Evolutionary conservation across 2,113 vertebrate genomes (phyloP).

Genomic region (Catharus fuscescens): DNA sequence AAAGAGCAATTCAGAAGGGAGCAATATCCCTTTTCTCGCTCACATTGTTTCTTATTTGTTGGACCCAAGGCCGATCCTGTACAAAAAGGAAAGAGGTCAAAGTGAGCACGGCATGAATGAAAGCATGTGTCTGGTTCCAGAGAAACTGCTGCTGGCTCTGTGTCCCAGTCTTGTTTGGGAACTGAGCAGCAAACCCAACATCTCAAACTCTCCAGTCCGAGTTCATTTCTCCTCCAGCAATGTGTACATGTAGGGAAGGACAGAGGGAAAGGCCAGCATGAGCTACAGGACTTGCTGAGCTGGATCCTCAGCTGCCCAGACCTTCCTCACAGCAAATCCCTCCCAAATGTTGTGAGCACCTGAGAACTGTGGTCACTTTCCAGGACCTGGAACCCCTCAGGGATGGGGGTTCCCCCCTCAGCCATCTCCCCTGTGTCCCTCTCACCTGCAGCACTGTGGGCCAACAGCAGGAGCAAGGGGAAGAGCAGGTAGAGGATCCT

Average conservation of each 20-base stretch:
- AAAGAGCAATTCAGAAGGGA: rapidly evolving
- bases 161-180: not conserved
- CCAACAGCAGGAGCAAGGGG: not conserved
- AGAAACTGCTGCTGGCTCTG: not conserved
- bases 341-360: not conserved
- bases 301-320: not conserved
- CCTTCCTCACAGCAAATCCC: not conserved
- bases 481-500: conserved; percentile 11
- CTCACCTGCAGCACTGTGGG: not conserved
- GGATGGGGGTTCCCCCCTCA: rapidly evolving
- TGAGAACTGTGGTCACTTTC: rapidly evolving
- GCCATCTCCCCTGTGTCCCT: not conserved
- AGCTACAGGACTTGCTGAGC: not conserved
- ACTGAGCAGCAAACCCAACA: too few relatives aligned
- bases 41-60: rapidly evolving
- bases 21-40: rapidly evolving
- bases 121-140: too few relatives aligned
- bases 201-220: not conserved
- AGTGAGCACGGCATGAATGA: not conserved
- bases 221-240: not conserved
- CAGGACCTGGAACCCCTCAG: too few relatives aligned
- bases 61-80: not conserved
- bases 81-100: not conserved
- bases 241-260: rapidly evolving
- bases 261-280: too few relatives aligned